These are phyloP conservation scores for Lepidiolamprologus cunningtoni DNA, from an alignment of 2,113 vertebrate genomes.

Conservation along the genomic window DNA sequence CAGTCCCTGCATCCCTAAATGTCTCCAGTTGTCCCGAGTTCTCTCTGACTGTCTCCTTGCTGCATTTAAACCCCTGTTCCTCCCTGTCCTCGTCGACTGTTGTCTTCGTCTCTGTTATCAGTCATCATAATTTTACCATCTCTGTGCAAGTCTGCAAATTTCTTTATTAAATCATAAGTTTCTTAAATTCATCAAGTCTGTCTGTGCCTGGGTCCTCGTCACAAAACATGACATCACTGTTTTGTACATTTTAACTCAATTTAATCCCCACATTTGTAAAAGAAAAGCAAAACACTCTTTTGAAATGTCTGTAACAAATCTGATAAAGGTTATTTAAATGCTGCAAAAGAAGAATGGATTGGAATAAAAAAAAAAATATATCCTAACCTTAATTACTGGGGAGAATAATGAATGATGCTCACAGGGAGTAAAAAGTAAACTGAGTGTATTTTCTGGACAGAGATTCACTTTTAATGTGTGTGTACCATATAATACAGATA, in stretches of 20 bases:
- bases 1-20: background rate
- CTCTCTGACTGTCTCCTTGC: background rate
- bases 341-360: too few species aligned
- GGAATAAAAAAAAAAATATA: fast-evolving
- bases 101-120: fast-evolving
- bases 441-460: too few species aligned
- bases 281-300: too few species aligned
- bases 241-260: background rate
- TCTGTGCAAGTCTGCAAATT: background rate
- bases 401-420: too few species aligned
- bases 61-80: background rate
- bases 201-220: background rate
- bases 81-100: fast-evolving
- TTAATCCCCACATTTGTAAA: background rate
- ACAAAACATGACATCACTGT: background rate
- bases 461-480: too few species aligned
- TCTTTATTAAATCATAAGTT: background rate
- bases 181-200: fast-evolving
- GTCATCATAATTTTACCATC: background rate
- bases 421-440: too few species aligned
- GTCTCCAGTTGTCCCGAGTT: background rate
- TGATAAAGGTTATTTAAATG: too few species aligned
- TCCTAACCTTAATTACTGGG: too few species aligned
- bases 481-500: too few species aligned
- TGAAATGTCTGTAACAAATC: too few species aligned